These are phyloP conservation scores for Drosophila subpulchrella DNA, from an alignment of 1,140 invertebrate species.

Conservation along the genomic window DNA sequence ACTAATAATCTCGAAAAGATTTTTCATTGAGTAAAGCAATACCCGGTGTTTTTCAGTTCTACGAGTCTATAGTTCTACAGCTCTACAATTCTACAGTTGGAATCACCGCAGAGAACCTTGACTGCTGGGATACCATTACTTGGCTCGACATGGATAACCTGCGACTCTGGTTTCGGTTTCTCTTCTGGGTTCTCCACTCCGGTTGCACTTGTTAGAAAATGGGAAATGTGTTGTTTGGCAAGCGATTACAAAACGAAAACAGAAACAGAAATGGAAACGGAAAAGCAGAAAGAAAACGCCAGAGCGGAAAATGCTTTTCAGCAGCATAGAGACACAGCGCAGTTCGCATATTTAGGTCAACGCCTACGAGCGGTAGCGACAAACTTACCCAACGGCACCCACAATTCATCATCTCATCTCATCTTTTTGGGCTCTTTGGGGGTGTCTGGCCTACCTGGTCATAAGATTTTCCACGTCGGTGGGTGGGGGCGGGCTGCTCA, in stretches of 20 bases:
- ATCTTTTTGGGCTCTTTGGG: conserved; percentile 4
- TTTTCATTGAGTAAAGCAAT: conserved; percentile 55
- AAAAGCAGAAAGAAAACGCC: conserved; percentile 62
- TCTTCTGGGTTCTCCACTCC: conserved; percentile 42
- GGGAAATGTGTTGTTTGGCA: conserved; percentile 48
- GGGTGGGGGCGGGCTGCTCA: conserved; percentile 39
- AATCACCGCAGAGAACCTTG: conserved; percentile 57
- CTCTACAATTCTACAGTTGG: neutral
- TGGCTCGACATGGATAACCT: conserved; percentile 9
- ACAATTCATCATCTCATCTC: conserved; percentile 66
- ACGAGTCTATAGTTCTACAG: neutral
- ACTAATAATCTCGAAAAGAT: conserved; percentile 39
- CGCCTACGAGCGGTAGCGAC: conserved; percentile 74
- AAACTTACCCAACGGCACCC: conserved; percentile 77
- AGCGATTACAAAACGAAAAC: conserved; percentile 68
- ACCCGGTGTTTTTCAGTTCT: conserved; percentile 10
- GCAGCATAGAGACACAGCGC: conserved; percentile 39
- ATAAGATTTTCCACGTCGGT: conserved; percentile 52
- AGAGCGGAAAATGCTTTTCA: conserved; percentile 60
- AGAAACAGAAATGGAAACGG: conserved; percentile 33
- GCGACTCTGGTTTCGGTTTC: conserved; percentile 35
- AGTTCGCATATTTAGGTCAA: conserved; percentile 74
- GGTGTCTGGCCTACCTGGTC: conserved; percentile 73
- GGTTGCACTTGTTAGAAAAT: conserved; percentile 69
- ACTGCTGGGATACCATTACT: conserved; percentile 61